These are phyloP conservation scores for Sarcophilus harrisii DNA, from an alignment of 2,797 vertebrate genomes.

Conservation along the genomic window DNA sequence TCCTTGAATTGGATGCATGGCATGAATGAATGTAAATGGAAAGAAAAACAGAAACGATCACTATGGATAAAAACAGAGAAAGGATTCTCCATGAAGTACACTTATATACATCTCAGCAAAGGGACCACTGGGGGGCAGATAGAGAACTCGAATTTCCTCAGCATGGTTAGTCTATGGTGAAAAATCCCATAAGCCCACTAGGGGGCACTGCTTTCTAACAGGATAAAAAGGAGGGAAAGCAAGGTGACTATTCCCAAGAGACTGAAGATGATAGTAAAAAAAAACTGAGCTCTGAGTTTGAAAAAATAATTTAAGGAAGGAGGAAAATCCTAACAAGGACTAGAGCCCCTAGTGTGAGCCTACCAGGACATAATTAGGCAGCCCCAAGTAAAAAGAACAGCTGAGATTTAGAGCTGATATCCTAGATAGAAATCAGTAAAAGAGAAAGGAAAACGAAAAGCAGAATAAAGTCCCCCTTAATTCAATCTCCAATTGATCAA, in stretches of 20 bases:
- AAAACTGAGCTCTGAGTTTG: slow-evolving; percentile 48
- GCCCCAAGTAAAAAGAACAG: background rate
- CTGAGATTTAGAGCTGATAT: background rate
- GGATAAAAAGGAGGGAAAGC: slow-evolving; percentile 81
- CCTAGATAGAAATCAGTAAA: background rate
- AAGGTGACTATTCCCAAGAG: slow-evolving; percentile 35
- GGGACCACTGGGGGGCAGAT: slow-evolving; percentile 77
- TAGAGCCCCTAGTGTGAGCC: background rate
- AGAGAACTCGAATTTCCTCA: slow-evolving; percentile 72
- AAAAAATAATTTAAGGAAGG: background rate
- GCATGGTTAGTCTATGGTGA: slow-evolving; percentile 35
- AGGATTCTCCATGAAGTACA: slow-evolving; percentile 33
- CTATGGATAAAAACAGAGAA: slow-evolving; percentile 13
- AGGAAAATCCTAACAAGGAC: background rate
- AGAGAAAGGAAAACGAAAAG: background rate
- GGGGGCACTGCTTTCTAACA: slow-evolving; percentile 66
- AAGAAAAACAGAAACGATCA: background rate
- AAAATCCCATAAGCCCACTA: slow-evolving; percentile 66
- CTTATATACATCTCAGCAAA: slow-evolving; percentile 36
- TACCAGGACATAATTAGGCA: background rate
- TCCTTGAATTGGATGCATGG: slow-evolving; percentile 63
- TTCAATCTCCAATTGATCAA: slow-evolving; percentile 13
- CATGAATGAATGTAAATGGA: slow-evolving; percentile 20
- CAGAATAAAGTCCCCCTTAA: slow-evolving; percentile 31
- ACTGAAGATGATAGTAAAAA: slow-evolving; percentile 24